A percentile compares a stretch with the other conserved stretches of the same genome.
phyloP scores from a whole-genome alignment of 2,113 vertebrate genomes.

The Sinocyclocheilus anshuiensis region DNA sequence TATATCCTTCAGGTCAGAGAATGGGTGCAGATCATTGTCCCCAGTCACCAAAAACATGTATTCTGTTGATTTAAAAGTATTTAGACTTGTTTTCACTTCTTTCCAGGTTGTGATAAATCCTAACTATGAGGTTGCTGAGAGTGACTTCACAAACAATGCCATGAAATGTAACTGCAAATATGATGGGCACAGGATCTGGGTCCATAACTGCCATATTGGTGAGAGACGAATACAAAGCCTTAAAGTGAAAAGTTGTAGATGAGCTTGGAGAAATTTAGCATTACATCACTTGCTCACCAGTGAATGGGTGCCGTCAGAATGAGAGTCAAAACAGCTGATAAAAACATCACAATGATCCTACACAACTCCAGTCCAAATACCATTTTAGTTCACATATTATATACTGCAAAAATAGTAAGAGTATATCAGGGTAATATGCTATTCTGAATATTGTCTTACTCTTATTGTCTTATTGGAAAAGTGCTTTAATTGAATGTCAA shows the following conservation, averaged over 20 bases:
- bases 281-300: neutral
- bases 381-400: too few species aligned
- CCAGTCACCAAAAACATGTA: neutral
- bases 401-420: too few species aligned
- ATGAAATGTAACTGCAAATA: conserved; percentile 99
- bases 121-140: conserved; percentile 92
- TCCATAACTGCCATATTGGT: conserved; percentile 96
- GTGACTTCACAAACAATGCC: conserved; percentile 96
- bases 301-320: neutral
- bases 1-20: conserved; percentile 91
- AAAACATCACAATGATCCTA: neutral
- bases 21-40: neutral
- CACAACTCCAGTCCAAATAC: too few species aligned
- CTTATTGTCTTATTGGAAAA: too few species aligned
- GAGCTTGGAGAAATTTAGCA: too few species aligned
- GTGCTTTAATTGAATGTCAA: neutral
- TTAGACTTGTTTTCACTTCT: neutral
- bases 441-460: too few species aligned
- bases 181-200: conserved; percentile 94
- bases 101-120: conserved; percentile 93
- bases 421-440: too few species aligned
- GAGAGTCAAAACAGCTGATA: neutral
- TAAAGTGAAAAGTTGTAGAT: neutral
- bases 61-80: neutral
- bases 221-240: conserved; percentile 19